These are phyloP conservation scores for Lasioglossum albipes DNA, from an alignment of 1,140 invertebrate species.

Conservation along the genomic window DNA sequence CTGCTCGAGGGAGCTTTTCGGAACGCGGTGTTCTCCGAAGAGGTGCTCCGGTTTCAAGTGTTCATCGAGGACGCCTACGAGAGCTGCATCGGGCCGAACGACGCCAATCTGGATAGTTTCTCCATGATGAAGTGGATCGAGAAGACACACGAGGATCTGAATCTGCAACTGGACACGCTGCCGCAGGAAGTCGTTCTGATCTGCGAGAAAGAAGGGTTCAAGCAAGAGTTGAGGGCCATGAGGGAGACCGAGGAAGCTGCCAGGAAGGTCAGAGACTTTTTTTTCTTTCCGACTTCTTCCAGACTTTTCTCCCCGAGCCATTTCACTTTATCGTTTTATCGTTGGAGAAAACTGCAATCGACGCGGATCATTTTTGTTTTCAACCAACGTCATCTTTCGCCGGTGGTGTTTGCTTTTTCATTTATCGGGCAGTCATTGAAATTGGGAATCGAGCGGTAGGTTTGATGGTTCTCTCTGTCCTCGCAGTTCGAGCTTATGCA, in stretches of 20 bases:
- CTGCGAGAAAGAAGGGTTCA: slow-evolving; percentile 82
- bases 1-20: slow-evolving; percentile 78
- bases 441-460: too few relatives aligned
- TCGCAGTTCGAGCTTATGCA: slow-evolving; percentile 71
- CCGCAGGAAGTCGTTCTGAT: slow-evolving; percentile 82
- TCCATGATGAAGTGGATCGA: slow-evolving; percentile 84
- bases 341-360: too few relatives aligned
- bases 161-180: slow-evolving; percentile 81
- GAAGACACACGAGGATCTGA: slow-evolving; percentile 81
- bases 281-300: too few relatives aligned
- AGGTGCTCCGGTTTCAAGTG: slow-evolving; percentile 81
- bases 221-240: slow-evolving; percentile 81
- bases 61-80: slow-evolving; percentile 85
- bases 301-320: too few relatives aligned
- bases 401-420: too few relatives aligned
- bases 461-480: slow-evolving; percentile 56
- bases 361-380: too few relatives aligned
- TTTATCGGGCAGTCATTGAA: too few relatives aligned
- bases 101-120: slow-evolving; percentile 79
- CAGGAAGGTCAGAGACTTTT: slow-evolving; percentile 77
- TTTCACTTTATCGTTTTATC: too few relatives aligned
- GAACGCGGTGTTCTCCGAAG: slow-evolving; percentile 80
- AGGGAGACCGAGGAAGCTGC: slow-evolving; percentile 82
- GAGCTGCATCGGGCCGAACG: slow-evolving; percentile 81
- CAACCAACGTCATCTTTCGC: too few relatives aligned